Percentiles rank a stretch among this genome's conserved stretches.
phyloP scores from a whole-genome alignment of 2,797 vertebrate genomes.

The Morus bassanus region DNA sequence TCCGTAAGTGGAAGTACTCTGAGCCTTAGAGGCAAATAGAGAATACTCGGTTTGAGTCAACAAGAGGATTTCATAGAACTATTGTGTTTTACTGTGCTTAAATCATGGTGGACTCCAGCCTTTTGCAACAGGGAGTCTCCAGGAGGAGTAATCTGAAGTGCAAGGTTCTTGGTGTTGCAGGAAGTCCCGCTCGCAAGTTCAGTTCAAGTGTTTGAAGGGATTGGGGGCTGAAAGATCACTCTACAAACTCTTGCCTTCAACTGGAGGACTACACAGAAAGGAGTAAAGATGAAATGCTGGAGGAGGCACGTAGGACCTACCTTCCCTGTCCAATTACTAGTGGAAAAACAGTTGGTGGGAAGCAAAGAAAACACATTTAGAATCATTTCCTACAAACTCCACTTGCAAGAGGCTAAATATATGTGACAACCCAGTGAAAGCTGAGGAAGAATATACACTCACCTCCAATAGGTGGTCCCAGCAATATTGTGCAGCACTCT shows the following conservation, averaged over 20 bases:
- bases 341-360: accelerated
- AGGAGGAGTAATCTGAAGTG: background rate
- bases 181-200: background rate
- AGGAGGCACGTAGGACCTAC: background rate
- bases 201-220: background rate
- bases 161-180: background rate
- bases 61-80: background rate
- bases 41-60: background rate
- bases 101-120: background rate
- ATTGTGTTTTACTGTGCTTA: background rate
- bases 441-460: background rate
- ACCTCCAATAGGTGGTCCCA: constrained; percentile 85
- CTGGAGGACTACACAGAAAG: background rate
- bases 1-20: accelerated
- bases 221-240: background rate
- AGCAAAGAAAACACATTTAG: background rate
- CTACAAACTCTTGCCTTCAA: background rate
- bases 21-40: background rate
- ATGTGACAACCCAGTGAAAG: background rate
- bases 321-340: background rate
- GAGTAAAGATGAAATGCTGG: background rate
- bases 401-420: background rate
- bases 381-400: background rate
- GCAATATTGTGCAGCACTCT: constrained; percentile 80
- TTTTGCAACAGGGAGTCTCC: background rate